These are phyloP conservation scores for Gadus chalcogrammus DNA, from an alignment of 2,113 vertebrate genomes.

Conservation along the genomic window DNA sequence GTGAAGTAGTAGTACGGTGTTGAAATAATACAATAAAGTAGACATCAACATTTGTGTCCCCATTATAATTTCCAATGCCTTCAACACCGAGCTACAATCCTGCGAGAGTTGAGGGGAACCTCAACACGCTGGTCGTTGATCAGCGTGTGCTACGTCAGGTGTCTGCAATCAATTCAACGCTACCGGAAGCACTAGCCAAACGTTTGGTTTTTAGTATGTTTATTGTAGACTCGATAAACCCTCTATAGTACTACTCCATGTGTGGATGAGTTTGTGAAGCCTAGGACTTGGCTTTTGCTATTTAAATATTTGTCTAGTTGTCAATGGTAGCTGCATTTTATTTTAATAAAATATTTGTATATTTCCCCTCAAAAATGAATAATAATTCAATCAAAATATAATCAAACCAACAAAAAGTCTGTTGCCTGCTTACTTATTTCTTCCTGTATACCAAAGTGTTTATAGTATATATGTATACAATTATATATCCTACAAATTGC, in stretches of 20 bases:
- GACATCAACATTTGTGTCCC: constrained; percentile 41
- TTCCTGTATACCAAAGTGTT: no score
- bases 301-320: no score
- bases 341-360: no score
- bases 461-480: no score
- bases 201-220: not conserved
- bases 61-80: constrained; percentile 47
- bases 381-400: no score
- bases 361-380: no score
- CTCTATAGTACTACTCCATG: not conserved
- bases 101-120: constrained; percentile 37
- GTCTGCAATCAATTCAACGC: constrained; percentile 58
- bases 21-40: constrained; percentile 27
- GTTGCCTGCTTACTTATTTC: no score
- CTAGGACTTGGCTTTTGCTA: no score
- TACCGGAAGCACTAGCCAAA: no score
- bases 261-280: not conserved
- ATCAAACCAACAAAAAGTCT: no score
- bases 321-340: no score
- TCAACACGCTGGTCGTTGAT: constrained; percentile 43
- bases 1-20: constrained; percentile 37
- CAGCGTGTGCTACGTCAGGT: constrained; percentile 54
- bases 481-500: no score
- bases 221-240: not conserved
- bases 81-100: constrained; percentile 26